Base-by-base conservation (phyloP, 2,888 invertebrate species). In the Macaria liturata region DNA sequence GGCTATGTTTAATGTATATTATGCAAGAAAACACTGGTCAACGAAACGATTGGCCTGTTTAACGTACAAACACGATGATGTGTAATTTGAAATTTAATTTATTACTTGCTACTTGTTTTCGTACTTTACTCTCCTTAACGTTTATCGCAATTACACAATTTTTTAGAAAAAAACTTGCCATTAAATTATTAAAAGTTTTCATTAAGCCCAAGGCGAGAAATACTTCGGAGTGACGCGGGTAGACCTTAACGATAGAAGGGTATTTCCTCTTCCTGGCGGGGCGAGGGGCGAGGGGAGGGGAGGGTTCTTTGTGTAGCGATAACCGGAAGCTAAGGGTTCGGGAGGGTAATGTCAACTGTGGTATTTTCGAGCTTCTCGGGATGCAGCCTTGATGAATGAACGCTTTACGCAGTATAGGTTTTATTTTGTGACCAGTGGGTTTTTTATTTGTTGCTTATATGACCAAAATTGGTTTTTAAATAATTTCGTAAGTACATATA, bases 261-360 rank as follows among this genome's bases (percentile, higher is more conserved):
- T 91, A 91, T 88, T 89, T 82, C 66, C 68, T 68, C 89, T 88
- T 91, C 90, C 91, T 85, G 85, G 86, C 85, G 85, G 72, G 83
- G 74, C 71, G 73, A 71, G 72, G 69, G 71, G 65, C 66, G 62
- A 59, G 66, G 73, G 75, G 72, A 74, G 81, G 78, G 77, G 73
- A 78, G 80, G 75, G 73, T 81, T 83, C 86, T 89, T 90, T 91
- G 90, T 90, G 86, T 86, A 78, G 89, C 88, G 88, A 91, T 91
- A 91, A 91, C 91, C 91, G 91, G 91, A 91, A 88, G 86, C 83
- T 75, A 80, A 88, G 91, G 91, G 89, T 84, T 83, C 76, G 83
- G 80, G 86, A 84, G 90, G 88, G 91, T 88, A 87, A 89, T 90
- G 89, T 89, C 89, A 88, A 86, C 88, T 83, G 84, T 86, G 84